Base-by-base conservation (phyloP, 2,888 invertebrate genomes). In the Ophion ventricosus region DNA sequence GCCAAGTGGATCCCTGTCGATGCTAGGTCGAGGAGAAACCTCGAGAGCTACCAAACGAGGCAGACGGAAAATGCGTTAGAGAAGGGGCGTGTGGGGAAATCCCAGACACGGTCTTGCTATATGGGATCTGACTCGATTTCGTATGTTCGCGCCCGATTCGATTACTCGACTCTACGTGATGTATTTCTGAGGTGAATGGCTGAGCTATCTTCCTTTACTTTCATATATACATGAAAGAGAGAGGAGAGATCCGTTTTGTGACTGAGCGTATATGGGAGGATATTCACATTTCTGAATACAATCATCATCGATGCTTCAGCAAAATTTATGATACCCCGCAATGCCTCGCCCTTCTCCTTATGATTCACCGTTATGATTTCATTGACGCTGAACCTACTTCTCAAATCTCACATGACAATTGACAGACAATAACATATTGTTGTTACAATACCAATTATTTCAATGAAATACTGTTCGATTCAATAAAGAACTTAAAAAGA, bases 111-210 rank as follows among this genome's bases (percentile, higher is more conserved):
- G 66, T 78, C 76, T 73, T 73, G 66, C 80, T 76, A 59, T 77
- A 63, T 78, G 64, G 82, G 80, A 79, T 75, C 78, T 82, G 78
- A 87, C 85, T 87, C 87, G 82, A 86, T 87, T 87, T 87, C 82
- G 78, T 87, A 83, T 84, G 85, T 87, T 84, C 85, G 74, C 85
- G 77, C 85, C 74, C 85, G 73, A 87, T 87, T 87, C 87, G 83
- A 86, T 87, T 87, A 87, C 87, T 76, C 86, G 82, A 82, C 74
- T 82, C 82, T 85, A 64, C 83, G 83, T 86, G 86, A 86, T 85
- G 83, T 86, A 86, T 87, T 84, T 85, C 80, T 77, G 79, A 78
- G 74, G 75, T 63, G 78, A 75, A 84, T 80, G 79, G 72, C 78
- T 40, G 70, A 80, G 69, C 57, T 59, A 63, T 35, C 64, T 76